Evolutionary conservation across 2,113 vertebrate genomes (phyloP), one percentile per base, ranked within the genome.

Genomic region (Recurvirostra avosetta): DNA sequence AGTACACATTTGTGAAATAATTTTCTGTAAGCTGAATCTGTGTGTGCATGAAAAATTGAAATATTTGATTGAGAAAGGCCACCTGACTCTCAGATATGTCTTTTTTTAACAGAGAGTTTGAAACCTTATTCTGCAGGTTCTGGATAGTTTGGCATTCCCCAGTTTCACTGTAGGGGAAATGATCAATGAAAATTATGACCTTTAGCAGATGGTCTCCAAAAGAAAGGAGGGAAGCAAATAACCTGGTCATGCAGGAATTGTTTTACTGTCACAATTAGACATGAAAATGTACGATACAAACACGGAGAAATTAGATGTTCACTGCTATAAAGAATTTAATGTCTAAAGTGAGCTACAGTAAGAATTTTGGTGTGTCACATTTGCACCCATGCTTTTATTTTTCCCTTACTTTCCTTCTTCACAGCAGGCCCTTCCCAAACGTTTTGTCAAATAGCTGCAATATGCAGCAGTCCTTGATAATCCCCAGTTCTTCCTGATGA

Each of bases 371-470:
- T 76, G 56, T 38, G 40, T 85, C 13, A 36, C 80, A n/a, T 89
- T 77, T 72, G 29, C 73, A 86, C 72, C 49, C 47, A 7, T 25
- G 11, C 58, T 90, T 74, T 59, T 40, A 29, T 59, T 66, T 83
- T 65, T 83, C 34, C 15, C 62, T 50, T 56, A 8, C 23, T 75
- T 71, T 49, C 66, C 63, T 50, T 79, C 63, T 72, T 43, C 62
- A 72, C 75, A 89, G 49, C 21, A 66, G 40, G 66, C 74, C 65
- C 53, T 88, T 85, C 88, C 77, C 90, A 53, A 53, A 40, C 4
- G 4, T 84, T 93, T 62, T 90, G 87, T 89, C 72, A 71, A 49
- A 83, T 23, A 50, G 89, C 77, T 74, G 59, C 86, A 68, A 68
- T 34, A 8, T 21, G 80, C 80, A 86, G 83, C 63, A 52, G 72